Evolutionary conservation across 2,113 vertebrate species (phyloP), one percentile per base, ranked within the genome.

Genomic region (Eulemur rufifrons): DNA sequence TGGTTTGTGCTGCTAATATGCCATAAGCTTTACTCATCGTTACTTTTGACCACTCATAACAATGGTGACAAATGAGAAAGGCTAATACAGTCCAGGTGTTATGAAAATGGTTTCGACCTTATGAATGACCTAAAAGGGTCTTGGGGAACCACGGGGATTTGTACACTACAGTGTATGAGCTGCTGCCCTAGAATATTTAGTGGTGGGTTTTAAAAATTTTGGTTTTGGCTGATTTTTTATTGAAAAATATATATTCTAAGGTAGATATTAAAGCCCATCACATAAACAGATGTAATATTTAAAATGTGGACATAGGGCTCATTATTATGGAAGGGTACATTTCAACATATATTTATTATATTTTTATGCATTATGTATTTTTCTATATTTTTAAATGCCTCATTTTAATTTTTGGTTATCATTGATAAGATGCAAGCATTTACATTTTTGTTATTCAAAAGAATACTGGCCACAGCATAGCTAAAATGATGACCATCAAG

Each of bases 11-110:
- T 68, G 27, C 25, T 39, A 0, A 5, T 0, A 14, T 8, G 21
- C 25, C 21, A 0, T 45, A 4, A 3, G 14, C 1, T 37, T 25
- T n/a, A 6, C 20, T 47, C 3, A 0, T 56, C 20, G 0, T 15
- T 8, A 2, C n/a, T 52, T 69, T 23, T 42, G n/a, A 25, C 15
- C 3, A 0, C 59, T 21, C 9, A 27, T 23, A 2, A 3, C 6
- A 32, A 23, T 66, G 32, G n/a, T 12, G 11, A 0, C 47, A 27
- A 8, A 0, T 2, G 8, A 14, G 37, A 59, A 29, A 45, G 63
- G 56, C 25, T 37, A 5, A 4, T 11, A 1, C 10, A 47, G 34
- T 37, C 9, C 3, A 2, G 5, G 1, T 34, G 8, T 42, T 20
- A 29, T 1, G 74, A 37, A 25, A 21, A 11, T n/a, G 21, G 29